A percentile compares a stretch with the other conserved stretches of the same genome.
Conservation (phyloP, 2,113 vertebrate genomes). For the Sarotherodon lohbergeri region DNA sequence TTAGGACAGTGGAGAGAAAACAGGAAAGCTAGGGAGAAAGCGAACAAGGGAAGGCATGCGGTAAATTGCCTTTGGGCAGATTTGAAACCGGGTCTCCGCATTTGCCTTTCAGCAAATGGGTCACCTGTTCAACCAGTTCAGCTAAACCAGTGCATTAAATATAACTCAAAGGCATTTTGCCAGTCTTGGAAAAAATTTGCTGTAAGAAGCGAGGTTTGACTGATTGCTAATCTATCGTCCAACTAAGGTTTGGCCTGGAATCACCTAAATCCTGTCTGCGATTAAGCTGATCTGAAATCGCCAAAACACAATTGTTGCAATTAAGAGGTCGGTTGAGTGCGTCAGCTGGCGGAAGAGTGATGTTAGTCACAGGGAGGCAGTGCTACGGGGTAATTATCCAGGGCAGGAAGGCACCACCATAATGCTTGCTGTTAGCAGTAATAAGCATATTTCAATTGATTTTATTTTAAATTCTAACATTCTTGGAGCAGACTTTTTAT, state of each 20-base stretch:
- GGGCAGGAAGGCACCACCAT: neutral
- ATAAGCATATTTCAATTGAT: neutral
- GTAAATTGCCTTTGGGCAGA: neutral
- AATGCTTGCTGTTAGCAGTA: neutral
- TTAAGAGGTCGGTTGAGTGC: neutral
- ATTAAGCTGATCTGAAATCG: constrained; percentile 1
- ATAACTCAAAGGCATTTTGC: neutral
- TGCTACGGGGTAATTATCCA: neutral
- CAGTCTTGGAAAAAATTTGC: neutral
- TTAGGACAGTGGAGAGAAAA: neutral
- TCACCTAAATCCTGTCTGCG: neutral
- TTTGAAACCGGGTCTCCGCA: neutral
- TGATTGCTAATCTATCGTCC: neutral
- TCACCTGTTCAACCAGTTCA: neutral
- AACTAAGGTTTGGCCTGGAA: neutral
- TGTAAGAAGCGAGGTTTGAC: neutral
- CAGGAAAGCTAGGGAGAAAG: neutral
- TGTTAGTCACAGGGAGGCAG: neutral
- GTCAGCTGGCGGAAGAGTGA: neutral
- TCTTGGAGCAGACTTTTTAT: neutral
- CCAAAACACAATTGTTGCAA: neutral
- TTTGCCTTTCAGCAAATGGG: neutral
- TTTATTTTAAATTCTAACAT: neutral
- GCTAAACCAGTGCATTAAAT: neutral
- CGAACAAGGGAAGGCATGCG: neutral